Evolutionary conservation across 2,888 invertebrate species (phyloP).

Genomic region (Lithosia quadra): DNA sequence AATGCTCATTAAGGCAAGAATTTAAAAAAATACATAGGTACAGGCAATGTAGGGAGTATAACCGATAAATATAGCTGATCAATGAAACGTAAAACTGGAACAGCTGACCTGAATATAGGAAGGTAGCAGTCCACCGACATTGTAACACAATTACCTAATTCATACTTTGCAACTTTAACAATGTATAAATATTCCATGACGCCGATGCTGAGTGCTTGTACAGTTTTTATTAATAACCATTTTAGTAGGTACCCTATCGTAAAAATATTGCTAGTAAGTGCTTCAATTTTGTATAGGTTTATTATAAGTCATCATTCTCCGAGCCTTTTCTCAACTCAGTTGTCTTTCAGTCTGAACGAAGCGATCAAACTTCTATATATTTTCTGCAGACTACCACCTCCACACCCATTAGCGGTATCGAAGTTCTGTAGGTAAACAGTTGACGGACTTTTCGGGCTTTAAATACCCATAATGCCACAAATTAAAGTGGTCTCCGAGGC

Average conservation of each 20-base stretch:
- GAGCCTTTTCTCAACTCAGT: neutral
- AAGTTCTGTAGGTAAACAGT: neutral
- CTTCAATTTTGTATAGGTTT: neutral
- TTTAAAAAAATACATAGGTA: neutral
- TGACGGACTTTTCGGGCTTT: neutral
- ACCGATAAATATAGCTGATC: conserved; percentile 38
- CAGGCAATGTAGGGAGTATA: conserved; percentile 27
- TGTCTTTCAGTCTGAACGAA: too few relatives aligned
- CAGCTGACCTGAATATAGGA: conserved; percentile 15
- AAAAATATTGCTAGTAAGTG: neutral
- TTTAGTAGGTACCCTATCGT: neutral
- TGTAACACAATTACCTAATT: neutral
- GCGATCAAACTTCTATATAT: neutral
- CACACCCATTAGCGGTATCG: neutral
- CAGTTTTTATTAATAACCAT: neutral
- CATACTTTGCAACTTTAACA: conserved; percentile 3
- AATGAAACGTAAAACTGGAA: conserved; percentile 35
- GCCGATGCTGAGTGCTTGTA: neutral
- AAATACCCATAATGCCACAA: neutral
- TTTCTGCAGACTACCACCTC: neutral
- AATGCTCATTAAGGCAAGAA: neutral
- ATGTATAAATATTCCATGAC: neutral
- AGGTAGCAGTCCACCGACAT: neutral
- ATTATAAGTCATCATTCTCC: neutral
- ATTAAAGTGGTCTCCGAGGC: neutral